Percentiles rank a stretch among this genome's conserved stretches.
Conservation (phyloP, 2,888 invertebrate species). For the Ditylenchus weischeri region DNA sequence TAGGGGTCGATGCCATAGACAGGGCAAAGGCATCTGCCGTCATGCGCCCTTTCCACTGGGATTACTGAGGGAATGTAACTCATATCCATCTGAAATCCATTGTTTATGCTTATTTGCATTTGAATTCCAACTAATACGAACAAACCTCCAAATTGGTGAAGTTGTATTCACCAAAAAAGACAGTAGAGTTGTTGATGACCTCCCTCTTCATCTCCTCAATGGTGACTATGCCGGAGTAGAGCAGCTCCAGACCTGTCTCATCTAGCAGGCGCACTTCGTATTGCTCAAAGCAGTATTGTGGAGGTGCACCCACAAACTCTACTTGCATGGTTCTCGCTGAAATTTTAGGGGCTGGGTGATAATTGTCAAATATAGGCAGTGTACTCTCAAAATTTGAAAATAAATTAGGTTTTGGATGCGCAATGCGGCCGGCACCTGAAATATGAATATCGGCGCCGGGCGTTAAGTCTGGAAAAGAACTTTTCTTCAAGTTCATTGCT, state of each 20-base stretch:
- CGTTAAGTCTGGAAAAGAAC: too few species aligned
- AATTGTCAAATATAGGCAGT: too few species aligned
- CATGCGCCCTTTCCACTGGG: conserved; percentile 49
- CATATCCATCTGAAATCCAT: conserved; percentile 39
- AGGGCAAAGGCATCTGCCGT: conserved; percentile 55
- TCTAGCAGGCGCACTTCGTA: conserved; percentile 56
- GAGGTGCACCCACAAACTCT: conserved; percentile 55
- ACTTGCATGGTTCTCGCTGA: conserved; percentile 45
- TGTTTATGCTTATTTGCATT: too few species aligned
- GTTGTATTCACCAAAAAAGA: conserved; percentile 53
- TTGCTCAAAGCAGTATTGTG: conserved; percentile 54
- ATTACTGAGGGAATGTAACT: conserved; percentile 55
- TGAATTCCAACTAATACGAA: not conserved
- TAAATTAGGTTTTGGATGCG: too few species aligned
- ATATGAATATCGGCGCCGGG: too few species aligned
- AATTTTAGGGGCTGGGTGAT: not conserved
- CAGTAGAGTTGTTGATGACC: conserved; percentile 39
- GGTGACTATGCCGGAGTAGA: conserved; percentile 37
- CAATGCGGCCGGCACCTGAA: too few species aligned
- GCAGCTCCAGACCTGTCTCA: conserved; percentile 44
- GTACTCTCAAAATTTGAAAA: too few species aligned
- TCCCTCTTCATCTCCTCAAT: conserved; percentile 43
- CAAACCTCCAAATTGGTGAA: conserved; percentile 49
- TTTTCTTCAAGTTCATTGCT: too few species aligned
- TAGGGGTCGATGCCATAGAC: conserved; percentile 37